These are phyloP conservation scores for Phylloscopus whistleri DNA, from an alignment of 2,113 vertebrate species.

Conservation along the genomic window DNA sequence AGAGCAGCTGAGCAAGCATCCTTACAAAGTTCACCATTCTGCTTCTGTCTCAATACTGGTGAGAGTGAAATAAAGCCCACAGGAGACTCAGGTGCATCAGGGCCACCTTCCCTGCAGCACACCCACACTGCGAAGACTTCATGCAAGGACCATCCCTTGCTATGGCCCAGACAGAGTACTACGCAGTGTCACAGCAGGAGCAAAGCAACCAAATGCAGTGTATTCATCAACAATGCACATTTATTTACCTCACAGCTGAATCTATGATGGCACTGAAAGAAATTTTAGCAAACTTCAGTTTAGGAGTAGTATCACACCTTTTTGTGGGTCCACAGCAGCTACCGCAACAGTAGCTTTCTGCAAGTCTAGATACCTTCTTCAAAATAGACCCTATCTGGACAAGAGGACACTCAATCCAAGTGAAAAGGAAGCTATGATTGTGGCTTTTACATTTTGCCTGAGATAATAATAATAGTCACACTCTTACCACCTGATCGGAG, in stretches of 20 bases:
- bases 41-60: neutral
- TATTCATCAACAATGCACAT: neutral
- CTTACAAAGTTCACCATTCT: neutral
- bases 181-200: neutral
- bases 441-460: neutral
- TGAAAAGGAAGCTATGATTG: neutral
- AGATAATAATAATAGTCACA: neutral
- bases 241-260: neutral
- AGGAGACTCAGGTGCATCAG: neutral
- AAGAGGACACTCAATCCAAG: neutral
- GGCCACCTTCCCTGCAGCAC: neutral
- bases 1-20: neutral
- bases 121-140: fast-evolving
- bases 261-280: neutral
- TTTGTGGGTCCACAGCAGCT: neutral
- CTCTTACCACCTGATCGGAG: neutral
- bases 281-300: neutral
- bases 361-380: neutral
- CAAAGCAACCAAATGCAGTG: neutral
- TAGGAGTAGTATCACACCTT: neutral
- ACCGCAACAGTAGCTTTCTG: neutral
- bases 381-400: neutral
- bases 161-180: neutral
- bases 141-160: neutral
- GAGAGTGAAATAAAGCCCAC: neutral